These are phyloP conservation scores for Salvelinus namaycush DNA, from an alignment of 2,113 vertebrate genomes.

Conservation along the genomic window DNA sequence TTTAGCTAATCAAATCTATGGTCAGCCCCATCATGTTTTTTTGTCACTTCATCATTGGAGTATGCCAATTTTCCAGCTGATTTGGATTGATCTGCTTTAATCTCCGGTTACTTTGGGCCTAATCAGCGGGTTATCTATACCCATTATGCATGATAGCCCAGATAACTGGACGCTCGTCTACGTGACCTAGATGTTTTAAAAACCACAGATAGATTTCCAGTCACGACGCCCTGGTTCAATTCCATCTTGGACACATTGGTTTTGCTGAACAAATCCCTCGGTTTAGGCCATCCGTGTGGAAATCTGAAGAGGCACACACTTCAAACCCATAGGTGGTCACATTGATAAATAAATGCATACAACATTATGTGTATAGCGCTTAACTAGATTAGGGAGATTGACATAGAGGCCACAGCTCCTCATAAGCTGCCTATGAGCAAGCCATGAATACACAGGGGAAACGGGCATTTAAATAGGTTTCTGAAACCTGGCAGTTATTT, in stretches of 20 bases:
- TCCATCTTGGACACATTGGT: not conserved
- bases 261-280: not conserved
- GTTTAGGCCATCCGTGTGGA: not conserved
- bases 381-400: slow-evolving; percentile 58
- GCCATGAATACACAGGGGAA: slow-evolving; percentile 42
- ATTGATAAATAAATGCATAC: not conserved
- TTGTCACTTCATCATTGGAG: too few species aligned
- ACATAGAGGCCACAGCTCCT: slow-evolving; percentile 51
- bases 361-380: slow-evolving; percentile 37
- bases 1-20: too few species aligned
- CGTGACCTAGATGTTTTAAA: not conserved
- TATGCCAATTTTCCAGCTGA: too few species aligned
- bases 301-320: not conserved
- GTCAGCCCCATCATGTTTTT: too few species aligned
- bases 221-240: not conserved
- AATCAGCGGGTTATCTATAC: too few species aligned
- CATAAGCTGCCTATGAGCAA: slow-evolving; percentile 51
- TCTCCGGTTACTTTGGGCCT: too few species aligned
- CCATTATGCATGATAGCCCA: too few species aligned
- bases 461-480: slow-evolving; percentile 41
- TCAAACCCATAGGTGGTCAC: not conserved
- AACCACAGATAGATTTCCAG: not conserved
- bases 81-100: too few species aligned
- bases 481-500: slow-evolving; percentile 41
- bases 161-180: not conserved